Conservation (phyloP, 2,888 invertebrate species). For the Macrophya annulata region DNA sequence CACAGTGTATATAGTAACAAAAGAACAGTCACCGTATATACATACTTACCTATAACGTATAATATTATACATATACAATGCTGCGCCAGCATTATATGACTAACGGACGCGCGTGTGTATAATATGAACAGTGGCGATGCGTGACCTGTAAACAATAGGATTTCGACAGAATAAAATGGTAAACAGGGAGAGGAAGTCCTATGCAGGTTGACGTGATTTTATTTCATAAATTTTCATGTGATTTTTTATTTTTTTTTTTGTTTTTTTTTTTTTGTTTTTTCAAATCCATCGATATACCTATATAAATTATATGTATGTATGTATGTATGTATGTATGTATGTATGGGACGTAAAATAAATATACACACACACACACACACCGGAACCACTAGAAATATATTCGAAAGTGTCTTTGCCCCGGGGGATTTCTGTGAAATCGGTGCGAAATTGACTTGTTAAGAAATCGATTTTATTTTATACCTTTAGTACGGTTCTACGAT, state of each 20-base stretch:
- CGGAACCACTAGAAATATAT: background rate
- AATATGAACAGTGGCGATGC: conserved; percentile 41
- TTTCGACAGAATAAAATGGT: conserved; percentile 40
- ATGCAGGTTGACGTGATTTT: conserved; percentile 9
- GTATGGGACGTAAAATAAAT: background rate
- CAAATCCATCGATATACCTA: background rate
- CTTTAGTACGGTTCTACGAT: background rate
- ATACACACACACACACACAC: background rate
- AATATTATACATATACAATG: conserved; percentile 19
- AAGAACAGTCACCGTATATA: background rate
- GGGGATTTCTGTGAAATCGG: conserved; percentile 37
- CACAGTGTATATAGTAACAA: conserved; percentile 8
- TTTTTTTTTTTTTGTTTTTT: background rate
- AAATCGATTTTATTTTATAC: conserved; percentile 37
- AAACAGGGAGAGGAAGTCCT: conserved; percentile 32
- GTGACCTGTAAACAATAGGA: conserved; percentile 52
- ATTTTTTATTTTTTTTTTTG: background rate
- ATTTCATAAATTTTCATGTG: background rate
- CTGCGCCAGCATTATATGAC: conserved; percentile 28
- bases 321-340: too few relatives aligned
- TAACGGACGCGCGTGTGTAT: conserved; percentile 24
- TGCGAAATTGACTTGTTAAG: conserved; percentile 50
- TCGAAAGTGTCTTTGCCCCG: conserved; percentile 37
- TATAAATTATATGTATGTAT: too few relatives aligned
- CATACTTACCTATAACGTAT: conserved; percentile 12